These are phyloP conservation scores for Graphium colonna DNA, from an alignment of 2,888 invertebrate species.

Conservation along the genomic window DNA sequence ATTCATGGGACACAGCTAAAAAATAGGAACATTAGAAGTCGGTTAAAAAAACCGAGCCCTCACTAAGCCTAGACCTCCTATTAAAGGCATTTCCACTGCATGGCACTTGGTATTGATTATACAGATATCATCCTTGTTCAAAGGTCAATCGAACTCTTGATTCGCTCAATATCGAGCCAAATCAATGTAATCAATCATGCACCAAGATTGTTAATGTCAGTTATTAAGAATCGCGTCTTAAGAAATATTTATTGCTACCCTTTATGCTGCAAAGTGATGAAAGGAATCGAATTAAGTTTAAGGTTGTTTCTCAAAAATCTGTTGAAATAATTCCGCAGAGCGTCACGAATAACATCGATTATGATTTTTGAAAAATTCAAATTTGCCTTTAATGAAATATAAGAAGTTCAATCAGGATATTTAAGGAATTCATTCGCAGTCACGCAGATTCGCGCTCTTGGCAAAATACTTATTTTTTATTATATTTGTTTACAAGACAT, in stretches of 20 bases:
- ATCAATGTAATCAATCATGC: constrained; percentile 1
- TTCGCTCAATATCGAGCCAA: not conserved
- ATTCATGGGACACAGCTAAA: too few species aligned
- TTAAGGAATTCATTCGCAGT: not conserved
- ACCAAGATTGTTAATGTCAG: constrained; percentile 5
- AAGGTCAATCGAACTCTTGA: not conserved
- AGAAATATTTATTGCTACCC: constrained; percentile 8
- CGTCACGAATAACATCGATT: not conserved
- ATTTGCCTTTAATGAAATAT: not conserved
- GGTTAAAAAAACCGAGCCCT: not conserved
- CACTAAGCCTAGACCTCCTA: not conserved
- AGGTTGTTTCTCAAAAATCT: not conserved
- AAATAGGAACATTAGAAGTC: too few species aligned
- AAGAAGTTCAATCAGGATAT: not conserved
- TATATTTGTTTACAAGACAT: too few species aligned
- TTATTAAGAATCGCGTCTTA: constrained; percentile 6
- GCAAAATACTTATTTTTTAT: not conserved
- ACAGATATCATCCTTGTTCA: not conserved
- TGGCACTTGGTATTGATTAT: not conserved
- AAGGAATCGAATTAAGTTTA: not conserved
- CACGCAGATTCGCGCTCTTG: not conserved
- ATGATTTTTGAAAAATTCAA: too few species aligned
- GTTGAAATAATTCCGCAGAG: not conserved
- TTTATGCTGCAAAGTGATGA: constrained; percentile 4
- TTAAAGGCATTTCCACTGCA: constrained; percentile 11